Evolutionary conservation across 2,888 invertebrate genomes (phyloP), one percentile per base, ranked within the genome.

Genomic region (Morpho deidamia): DNA sequence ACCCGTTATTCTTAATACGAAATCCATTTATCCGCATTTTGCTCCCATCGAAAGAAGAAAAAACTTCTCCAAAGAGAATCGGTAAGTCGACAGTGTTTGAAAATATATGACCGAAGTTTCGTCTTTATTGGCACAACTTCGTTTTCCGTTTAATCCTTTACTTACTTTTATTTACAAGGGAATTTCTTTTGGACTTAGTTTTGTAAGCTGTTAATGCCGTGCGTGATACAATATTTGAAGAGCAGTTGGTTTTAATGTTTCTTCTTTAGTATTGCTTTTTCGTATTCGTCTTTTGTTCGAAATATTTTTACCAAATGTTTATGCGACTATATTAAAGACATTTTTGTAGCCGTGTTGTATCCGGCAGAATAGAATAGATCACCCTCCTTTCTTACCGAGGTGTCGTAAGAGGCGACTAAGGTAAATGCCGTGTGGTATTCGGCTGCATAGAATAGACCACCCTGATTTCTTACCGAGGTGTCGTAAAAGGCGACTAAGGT

Each of bases 81-180:
- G 33, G 42, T 40, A 53, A 51, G 46, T 54, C 46, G 48, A 50
- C 45, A 55, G 53, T 51, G 43, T 50, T 57, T 44, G 51, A 58
- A 51, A 58, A 63, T 60, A 55, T 58, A 63, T 50, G 42, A 47
- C 37, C 37, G 43, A 60, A 63, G 60, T 62, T 63, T 35, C 33
- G 46, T 44, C 37, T 52, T 59, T 60, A 62, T 60, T 62, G 62
- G 48, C 41, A 44, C 44, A 62, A 60, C 51, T 62, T 56, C 41
- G 41, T 46, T 54, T 48, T 37, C 51, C n/a, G 11, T 32, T 45
- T 63, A 60, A 62, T 56, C 59, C 59, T 57, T 58, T 53, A 44
- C 53, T 58, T 52, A 12, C 41, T 50, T 35, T 38, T 53, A 50
- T 51, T 57, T 57, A 53, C 10, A 47, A 39, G 44, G 40, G 40